A percentile compares a stretch with the other conserved stretches of the same genome.
These are phyloP conservation scores for Leucophenga montana DNA, from an alignment of 2,888 invertebrate genomes.

Conservation along the genomic window DNA sequence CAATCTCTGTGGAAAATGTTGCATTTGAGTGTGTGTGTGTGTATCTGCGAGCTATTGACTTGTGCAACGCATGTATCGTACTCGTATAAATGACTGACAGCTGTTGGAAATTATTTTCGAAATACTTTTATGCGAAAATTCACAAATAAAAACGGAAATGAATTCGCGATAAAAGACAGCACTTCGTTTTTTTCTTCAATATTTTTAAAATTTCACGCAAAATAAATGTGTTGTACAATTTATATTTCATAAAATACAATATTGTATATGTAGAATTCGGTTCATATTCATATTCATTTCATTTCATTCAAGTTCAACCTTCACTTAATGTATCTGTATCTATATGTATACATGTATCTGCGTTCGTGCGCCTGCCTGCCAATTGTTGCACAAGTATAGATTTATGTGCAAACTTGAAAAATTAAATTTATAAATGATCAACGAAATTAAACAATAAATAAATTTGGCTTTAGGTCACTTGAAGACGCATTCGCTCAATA, in stretches of 20 bases:
- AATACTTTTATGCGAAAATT: neutral
- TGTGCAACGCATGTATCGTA: neutral
- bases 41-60: neutral
- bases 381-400: constrained; percentile 55
- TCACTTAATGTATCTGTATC: neutral
- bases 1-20: constrained; percentile 36
- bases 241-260: neutral
- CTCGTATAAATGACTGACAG: constrained; percentile 5
- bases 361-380: constrained; percentile 38
- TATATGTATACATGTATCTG: neutral
- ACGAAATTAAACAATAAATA: constrained; percentile 36
- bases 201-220: constrained; percentile 1
- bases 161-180: neutral
- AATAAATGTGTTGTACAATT: too few relatives aligned
- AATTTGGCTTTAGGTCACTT: constrained; percentile 49
- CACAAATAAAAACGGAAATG: constrained; percentile 13
- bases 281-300: too few relatives aligned
- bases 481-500: constrained; percentile 24
- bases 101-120: constrained; percentile 25
- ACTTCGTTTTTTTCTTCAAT: neutral
- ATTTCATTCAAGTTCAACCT: constrained; percentile 12
- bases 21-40: neutral
- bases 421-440: constrained; percentile 7
- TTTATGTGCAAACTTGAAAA: constrained; percentile 45
- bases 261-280: neutral